phyloP scores from a whole-genome alignment of 2,888 invertebrate genomes.

The Neria commutata region DNA sequence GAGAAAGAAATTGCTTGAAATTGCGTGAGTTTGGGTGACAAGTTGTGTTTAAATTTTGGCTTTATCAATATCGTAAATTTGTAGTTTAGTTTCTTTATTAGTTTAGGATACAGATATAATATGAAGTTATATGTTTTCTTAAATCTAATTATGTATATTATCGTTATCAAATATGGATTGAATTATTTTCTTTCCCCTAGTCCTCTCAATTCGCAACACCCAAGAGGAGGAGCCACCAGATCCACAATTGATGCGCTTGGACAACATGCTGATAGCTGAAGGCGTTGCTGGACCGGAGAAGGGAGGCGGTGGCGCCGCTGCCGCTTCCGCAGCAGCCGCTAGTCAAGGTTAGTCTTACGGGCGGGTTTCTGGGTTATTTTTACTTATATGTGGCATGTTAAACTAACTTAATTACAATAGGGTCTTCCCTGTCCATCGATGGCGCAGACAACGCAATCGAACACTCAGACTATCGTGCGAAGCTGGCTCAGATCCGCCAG shows the following conservation, averaged over 20 bases:
- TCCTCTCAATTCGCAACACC: slow-evolving; percentile 91
- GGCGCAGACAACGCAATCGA: slow-evolving; percentile 93
- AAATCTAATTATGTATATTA: not conserved
- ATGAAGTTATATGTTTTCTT: not conserved
- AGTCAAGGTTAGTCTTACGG: slow-evolving; percentile 70
- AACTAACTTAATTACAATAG: slow-evolving; percentile 31
- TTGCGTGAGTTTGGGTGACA: too few relatives aligned
- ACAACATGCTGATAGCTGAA: slow-evolving; percentile 99
- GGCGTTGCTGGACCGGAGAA: slow-evolving; percentile 97
- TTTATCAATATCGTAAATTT: not conserved
- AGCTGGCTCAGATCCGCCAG: slow-evolving; percentile 96
- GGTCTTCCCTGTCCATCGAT: slow-evolving; percentile 59
- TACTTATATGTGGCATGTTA: not conserved
- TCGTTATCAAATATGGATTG: not conserved
- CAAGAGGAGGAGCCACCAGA: slow-evolving; percentile 99
- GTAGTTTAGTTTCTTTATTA: not conserved
- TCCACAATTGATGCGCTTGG: slow-evolving; percentile 96
- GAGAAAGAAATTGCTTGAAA: too few relatives aligned
- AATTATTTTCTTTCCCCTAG: slow-evolving; percentile 62
- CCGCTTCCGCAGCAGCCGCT: slow-evolving; percentile 88
- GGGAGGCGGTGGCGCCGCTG: slow-evolving; percentile 85
- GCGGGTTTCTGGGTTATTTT: too few relatives aligned
- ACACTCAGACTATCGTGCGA: slow-evolving; percentile 99
- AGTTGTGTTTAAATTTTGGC: too few relatives aligned
- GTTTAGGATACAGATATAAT: not conserved